Conservation (phyloP, 2,888 invertebrate species). For the Pristionchus japonicus region DNA sequence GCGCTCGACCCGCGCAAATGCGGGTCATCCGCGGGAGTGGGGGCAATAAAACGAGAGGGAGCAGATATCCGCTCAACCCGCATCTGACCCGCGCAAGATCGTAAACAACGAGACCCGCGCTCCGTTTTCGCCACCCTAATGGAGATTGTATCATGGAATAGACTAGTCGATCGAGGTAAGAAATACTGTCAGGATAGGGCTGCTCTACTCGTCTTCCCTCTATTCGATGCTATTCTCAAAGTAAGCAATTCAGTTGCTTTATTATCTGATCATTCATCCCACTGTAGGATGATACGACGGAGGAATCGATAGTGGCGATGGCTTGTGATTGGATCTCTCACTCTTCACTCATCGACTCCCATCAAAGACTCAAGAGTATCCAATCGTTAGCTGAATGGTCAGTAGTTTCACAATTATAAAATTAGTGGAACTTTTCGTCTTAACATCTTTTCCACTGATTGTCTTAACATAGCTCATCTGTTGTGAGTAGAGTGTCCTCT, state of each 20-base stretch:
- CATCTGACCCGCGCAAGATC: background rate
- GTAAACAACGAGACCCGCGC: background rate
- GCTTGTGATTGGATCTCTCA: conserved; percentile 81
- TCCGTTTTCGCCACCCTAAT: background rate
- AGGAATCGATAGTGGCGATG: conserved; percentile 61
- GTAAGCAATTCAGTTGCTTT: background rate
- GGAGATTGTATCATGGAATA: conserved; percentile 48
- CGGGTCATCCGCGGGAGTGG: background rate
- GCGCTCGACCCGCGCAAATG: too few species aligned
- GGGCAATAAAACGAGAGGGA: background rate
- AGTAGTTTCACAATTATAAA: too few species aligned
- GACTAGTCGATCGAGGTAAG: conserved; percentile 55
- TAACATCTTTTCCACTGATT: too few species aligned
- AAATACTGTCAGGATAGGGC: conserved; percentile 60
- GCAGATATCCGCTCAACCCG: background rate
- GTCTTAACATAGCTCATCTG: too few species aligned
- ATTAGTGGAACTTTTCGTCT: too few species aligned
- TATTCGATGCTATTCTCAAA: conserved; percentile 64
- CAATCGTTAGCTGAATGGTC: conserved; percentile 74
- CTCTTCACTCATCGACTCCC: conserved; percentile 88
- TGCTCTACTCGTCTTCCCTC: conserved; percentile 67
- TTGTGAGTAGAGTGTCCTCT: too few species aligned
- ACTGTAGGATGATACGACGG: conserved; percentile 46
- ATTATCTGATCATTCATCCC: background rate
- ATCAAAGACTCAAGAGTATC: conserved; percentile 85